phyloP scores from a whole-genome alignment of 2,797 vertebrate genomes.

The Enteromius mattozi region DNA sequence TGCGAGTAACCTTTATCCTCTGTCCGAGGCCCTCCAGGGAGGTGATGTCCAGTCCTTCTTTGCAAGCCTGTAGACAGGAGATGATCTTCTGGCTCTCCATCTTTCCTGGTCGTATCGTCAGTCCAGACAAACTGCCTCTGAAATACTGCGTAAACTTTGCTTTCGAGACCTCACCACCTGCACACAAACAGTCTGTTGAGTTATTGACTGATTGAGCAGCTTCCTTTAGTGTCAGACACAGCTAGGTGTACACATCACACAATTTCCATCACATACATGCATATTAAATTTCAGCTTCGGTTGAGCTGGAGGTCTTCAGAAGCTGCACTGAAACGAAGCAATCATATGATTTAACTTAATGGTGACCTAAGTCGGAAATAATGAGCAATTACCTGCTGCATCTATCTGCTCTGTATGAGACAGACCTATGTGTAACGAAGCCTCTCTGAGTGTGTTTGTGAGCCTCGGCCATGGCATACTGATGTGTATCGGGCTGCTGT shows the following conservation, averaged over 20 bases:
- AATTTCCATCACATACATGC: background rate
- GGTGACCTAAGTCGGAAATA: background rate
- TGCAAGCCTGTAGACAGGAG: slow-evolving; percentile 97
- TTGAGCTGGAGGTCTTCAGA: slow-evolving; percentile 36
- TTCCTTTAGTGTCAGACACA: background rate
- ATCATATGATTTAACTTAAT: background rate
- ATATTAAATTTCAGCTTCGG: slow-evolving; percentile 15
- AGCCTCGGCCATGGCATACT: slow-evolving; percentile 18
- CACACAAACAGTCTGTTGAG: slow-evolving; percentile 1
- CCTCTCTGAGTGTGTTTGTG: slow-evolving; percentile 20
- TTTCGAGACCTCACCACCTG: slow-evolving; percentile 93
- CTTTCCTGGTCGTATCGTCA: slow-evolving; percentile 92
- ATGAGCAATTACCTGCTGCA: slow-evolving; percentile 29
- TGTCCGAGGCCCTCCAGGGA: slow-evolving; percentile 92
- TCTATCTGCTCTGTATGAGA: slow-evolving; percentile 2
- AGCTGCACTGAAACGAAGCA: slow-evolving; percentile 29
- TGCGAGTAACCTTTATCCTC: slow-evolving; percentile 87
- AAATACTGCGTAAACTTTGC: slow-evolving; percentile 95
- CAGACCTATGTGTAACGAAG: slow-evolving; percentile 7
- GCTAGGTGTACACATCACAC: background rate
- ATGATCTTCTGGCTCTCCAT: slow-evolving; percentile 97
- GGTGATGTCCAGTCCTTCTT: slow-evolving; percentile 96
- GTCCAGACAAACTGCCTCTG: slow-evolving; percentile 93
- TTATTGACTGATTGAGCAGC: background rate
- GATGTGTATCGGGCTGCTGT: background rate